phyloP scores from a whole-genome alignment of 2,113 vertebrate genomes.

The Tor tambroides region DNA sequence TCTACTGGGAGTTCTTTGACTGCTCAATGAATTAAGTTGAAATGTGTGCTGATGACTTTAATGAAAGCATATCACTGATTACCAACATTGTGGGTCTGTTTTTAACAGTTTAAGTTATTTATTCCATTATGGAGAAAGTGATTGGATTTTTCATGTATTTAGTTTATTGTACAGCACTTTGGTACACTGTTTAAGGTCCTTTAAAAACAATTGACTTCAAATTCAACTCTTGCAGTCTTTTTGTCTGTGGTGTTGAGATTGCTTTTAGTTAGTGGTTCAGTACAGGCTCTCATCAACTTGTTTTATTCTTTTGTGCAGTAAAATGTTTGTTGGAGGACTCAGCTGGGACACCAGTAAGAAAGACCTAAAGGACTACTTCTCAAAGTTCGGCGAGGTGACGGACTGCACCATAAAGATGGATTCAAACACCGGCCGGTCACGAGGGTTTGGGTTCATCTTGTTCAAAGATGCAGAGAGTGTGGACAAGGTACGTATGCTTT shows the following conservation, averaged over 20 bases:
- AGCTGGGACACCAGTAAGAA: constrained; percentile 99
- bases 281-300: neutral
- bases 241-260: neutral
- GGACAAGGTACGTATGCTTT: constrained; percentile 72
- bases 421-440: constrained; percentile 93
- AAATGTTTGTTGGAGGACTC: constrained; percentile 99
- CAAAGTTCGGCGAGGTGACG: constrained; percentile 95
- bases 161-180: no score
- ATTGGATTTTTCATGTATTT: no score
- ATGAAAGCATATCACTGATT: no score
- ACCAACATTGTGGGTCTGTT: no score
- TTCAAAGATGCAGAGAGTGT: constrained; percentile 95
- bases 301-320: constrained; percentile 72
- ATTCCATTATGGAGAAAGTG: no score
- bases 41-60: no score
- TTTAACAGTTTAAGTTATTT: no score
- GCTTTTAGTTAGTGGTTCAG: neutral
- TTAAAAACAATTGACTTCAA: no score
- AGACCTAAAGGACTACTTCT: constrained; percentile 98
- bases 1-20: neutral
- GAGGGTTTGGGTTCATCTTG: constrained; percentile 98
- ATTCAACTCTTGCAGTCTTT: neutral
- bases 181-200: no score
- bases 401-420: constrained; percentile 99
- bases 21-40: no score